A percentile compares a stretch with the other conserved stretches of the same genome.
These are phyloP conservation scores for Pinna nobilis DNA, from an alignment of 1,140 invertebrate species.

Conservation along the genomic window DNA sequence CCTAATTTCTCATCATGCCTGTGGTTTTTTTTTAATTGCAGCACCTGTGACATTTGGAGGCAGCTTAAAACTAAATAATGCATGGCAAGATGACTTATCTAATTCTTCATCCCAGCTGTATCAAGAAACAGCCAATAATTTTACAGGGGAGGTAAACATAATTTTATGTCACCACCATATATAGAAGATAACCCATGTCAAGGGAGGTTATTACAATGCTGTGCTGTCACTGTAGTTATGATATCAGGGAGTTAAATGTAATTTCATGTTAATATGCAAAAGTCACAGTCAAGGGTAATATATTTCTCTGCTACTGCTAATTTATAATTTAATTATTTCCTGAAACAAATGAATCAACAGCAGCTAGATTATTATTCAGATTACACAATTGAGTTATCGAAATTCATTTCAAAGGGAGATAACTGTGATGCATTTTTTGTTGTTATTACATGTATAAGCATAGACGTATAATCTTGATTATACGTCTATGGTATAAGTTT, in stretches of 20 bases:
- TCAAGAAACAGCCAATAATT: background rate
- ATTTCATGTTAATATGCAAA: background rate
- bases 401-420: too few species aligned
- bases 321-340: background rate
- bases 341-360: too few species aligned
- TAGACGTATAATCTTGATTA: background rate
- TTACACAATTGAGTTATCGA: too few species aligned
- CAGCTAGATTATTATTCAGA: too few species aligned
- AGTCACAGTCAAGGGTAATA: background rate
- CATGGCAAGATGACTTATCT: slow-evolving; percentile 3
- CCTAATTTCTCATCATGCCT: too few species aligned
- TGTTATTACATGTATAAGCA: background rate
- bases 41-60: slow-evolving; percentile 23
- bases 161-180: too few species aligned
- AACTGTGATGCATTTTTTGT: too few species aligned
- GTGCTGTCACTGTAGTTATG: background rate
- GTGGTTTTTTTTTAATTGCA: background rate
- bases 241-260: background rate
- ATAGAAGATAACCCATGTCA: too few species aligned
- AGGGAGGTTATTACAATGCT: background rate
- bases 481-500: background rate
- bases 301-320: background rate
- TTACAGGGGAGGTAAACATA: slow-evolving; percentile 6
- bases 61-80: slow-evolving; percentile 13
- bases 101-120: slow-evolving; percentile 2